Percentiles rank a stretch among this genome's conserved stretches.
These are phyloP conservation scores for Rattus norvegicus DNA, from an alignment of 2,113 vertebrate genomes.

Conservation along the genomic window DNA sequence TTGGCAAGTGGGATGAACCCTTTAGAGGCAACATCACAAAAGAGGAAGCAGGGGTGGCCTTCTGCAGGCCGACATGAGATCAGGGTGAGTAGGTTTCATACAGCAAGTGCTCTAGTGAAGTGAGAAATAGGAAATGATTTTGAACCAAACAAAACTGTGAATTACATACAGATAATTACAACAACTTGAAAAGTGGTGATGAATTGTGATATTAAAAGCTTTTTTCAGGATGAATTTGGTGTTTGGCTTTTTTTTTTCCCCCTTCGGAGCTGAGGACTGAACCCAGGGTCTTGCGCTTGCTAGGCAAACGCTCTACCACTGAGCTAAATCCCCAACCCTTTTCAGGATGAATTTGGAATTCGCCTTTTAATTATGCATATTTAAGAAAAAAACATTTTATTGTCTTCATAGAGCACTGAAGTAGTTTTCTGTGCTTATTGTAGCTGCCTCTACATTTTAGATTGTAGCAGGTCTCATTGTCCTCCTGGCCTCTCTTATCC, in stretches of 20 bases:
- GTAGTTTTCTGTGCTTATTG: background rate
- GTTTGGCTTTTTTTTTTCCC: background rate
- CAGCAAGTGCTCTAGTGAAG: background rate
- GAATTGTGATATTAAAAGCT: background rate
- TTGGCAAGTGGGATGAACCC: background rate
- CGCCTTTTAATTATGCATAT: slow-evolving; percentile 19
- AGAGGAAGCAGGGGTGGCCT: background rate
- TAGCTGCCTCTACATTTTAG: background rate
- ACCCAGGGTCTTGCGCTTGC: too few species aligned
- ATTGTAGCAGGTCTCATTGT: background rate
- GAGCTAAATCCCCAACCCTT: background rate
- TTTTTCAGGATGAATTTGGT: background rate
- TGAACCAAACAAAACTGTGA: background rate
- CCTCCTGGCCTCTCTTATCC: background rate
- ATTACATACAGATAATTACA: background rate
- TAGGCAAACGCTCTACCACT: too few species aligned
- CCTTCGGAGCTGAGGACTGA: too few species aligned
- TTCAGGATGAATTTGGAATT: background rate
- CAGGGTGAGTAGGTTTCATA: background rate
- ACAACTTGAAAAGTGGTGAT: background rate
- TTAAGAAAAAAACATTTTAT: background rate
- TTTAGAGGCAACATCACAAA: background rate
- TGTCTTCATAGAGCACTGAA: background rate
- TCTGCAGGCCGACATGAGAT: background rate
- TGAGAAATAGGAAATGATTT: background rate